Conservation (phyloP, 2,113 vertebrate species). For the Spheniscus mendiculus region DNA sequence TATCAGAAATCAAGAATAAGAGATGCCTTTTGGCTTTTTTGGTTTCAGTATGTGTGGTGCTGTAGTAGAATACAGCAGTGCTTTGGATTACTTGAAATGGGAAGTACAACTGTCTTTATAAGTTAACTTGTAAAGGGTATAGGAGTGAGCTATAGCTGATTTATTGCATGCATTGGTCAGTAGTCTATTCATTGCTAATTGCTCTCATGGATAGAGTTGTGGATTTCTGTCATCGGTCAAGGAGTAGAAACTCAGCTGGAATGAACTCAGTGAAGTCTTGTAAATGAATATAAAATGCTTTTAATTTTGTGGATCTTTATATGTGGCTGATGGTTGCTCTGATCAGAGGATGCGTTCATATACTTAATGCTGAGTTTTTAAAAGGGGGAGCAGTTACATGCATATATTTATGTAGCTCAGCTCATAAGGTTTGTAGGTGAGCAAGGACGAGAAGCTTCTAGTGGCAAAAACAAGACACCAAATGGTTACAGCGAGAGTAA, state of each 20-base stretch:
- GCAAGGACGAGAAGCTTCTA: not conserved
- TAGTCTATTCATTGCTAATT: not conserved
- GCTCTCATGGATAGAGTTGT: not conserved
- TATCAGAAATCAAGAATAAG: not conserved
- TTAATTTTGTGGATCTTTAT: not conserved
- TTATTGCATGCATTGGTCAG: not conserved
- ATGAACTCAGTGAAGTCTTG: not conserved
- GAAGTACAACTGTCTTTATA: not conserved
- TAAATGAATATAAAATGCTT: not conserved
- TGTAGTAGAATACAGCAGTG: not conserved
- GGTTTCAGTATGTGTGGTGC: not conserved
- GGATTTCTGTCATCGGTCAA: not conserved
- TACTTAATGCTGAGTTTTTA: not conserved
- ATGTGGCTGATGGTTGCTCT: not conserved
- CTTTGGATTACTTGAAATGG: not conserved
- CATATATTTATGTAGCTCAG: not conserved
- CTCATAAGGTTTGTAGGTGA: not conserved
- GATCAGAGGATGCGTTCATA: not conserved
- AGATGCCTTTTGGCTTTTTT: not conserved
- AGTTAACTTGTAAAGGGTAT: not conserved
- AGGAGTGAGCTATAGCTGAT: not conserved
- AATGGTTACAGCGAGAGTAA: not conserved
- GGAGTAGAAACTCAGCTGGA: not conserved
- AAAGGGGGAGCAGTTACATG: accelerated
- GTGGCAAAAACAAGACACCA: not conserved